Base-by-base conservation (phyloP, 2,113 vertebrate genomes). In the Microcebus ravelobensis region DNA sequence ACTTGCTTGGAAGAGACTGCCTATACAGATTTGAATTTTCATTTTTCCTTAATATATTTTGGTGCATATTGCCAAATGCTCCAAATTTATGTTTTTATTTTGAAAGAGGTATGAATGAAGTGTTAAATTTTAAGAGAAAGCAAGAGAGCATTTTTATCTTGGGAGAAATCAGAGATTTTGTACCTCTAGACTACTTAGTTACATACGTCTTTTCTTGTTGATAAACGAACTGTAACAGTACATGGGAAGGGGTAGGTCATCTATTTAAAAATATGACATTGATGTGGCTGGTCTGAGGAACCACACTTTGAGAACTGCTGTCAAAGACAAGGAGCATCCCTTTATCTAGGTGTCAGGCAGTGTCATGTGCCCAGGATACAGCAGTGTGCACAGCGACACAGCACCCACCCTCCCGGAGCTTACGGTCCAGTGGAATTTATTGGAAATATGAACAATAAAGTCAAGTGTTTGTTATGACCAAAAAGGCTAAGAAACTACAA, bases 321-420 rank as follows among this genome's bases (percentile, higher is more conserved):
- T 27, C 15, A 59, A 31, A 9, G 4, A 34, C 34, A 20, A 23
- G 61, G 1, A n/a, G 4, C 55, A 8, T 25, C 39, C 55, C 12
- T 36, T 76, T 50, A 6, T 39, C n/a, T 21, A 8, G 18, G 13
- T 8, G 3, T 4, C 4, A 5, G 4, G 15, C 39, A 7, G 45
- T 23, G 23, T 10, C 14, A 9, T 25, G 18, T 5, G 42, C 25
- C 29, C 20, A 27, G 27, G 36, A 12, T 17, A 9, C 0, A 31
- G 36, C 23, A 4, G 0, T 0, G 14, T 13, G 15, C n/a, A 23
- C 9, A 61, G 2, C 11, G 48, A 42, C 1, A 9, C 1, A 15
- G 8, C 23, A 4, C 77, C 59, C 6, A 4, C 4, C 20, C 34
- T 57, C 6, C 0, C 0, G 2, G n/a, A 68, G 36, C 42, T 14